Base-by-base conservation (phyloP, 1,140 invertebrate species). In the Chrysomallon squamiferum region DNA sequence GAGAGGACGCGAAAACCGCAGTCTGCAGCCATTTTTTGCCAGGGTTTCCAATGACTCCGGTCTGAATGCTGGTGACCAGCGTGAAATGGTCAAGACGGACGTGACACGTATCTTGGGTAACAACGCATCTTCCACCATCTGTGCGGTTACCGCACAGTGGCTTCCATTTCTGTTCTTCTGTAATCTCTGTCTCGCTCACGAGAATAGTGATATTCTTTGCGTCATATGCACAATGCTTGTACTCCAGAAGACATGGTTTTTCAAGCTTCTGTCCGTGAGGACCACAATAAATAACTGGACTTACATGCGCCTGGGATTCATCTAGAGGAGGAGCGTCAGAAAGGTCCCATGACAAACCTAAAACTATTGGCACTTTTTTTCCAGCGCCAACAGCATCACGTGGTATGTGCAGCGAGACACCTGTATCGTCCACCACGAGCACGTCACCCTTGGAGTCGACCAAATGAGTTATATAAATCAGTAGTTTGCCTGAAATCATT, bases 11-110 rank as follows among this genome's bases (percentile, higher is more conserved):
- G 61, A 79, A 79, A 18, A 70, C 77, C 11, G 77, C 77, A 11
- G 77, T 41, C 61, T 79, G 77, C 3, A 79, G 58, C 77, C 77
- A 79, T 61, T 79, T 79, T 43, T 65, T 69, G n/a, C 71, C 68
- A 20, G 38, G 45, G 5, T 49, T 27, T 13, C 60, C 54, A 5
- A 49, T 59, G 25, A 45, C 41, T 3, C 71, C 69, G 0, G 62
- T 58, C 45, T 74, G 73, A 15, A 77, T 54, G 65, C 73, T 73
- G 15, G 75, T 77, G 54, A 68, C 74, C 2, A 79, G 61, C 5
- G 69, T 79, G 61, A 77, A 79, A 25, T 65, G 65, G 35, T 73
- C 43, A 0, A 79, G 74, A 15, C 56, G 61, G 2, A 79, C 41
- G 33, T 74, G 65, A 57, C 69, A 74, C 45, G 73, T 71, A 27